Conservation (phyloP, 2,113 vertebrate genomes). For the Chinchilla lanigera region DNA sequence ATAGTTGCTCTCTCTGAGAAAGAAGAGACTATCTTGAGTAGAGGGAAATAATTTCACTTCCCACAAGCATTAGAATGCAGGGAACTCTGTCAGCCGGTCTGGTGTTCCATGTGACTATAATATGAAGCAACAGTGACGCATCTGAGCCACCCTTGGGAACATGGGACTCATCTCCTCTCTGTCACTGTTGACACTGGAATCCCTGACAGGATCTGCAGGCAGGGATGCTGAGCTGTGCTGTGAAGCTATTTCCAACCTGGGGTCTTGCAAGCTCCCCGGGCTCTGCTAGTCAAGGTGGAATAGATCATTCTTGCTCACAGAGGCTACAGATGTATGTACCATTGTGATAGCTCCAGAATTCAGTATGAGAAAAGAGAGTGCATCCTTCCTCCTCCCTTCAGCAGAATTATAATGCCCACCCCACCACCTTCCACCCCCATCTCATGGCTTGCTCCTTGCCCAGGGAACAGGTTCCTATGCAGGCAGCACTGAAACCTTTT, state of each 20-base stretch:
- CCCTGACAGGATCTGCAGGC: background rate
- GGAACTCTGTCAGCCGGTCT: background rate
- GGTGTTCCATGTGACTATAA: background rate
- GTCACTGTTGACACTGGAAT: background rate
- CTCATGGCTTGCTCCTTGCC: background rate
- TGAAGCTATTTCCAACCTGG: background rate
- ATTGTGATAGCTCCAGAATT: background rate
- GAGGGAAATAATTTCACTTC: background rate
- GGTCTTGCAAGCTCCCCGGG: background rate
- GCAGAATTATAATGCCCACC: background rate
- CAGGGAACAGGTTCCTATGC: background rate
- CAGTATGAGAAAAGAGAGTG: background rate
- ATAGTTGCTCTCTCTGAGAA: background rate
- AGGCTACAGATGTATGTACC: background rate
- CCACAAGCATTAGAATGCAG: background rate
- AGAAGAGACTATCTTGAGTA: background rate
- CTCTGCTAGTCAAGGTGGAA: background rate
- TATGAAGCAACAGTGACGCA: background rate
- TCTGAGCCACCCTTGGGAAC: background rate
- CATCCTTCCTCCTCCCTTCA: background rate
- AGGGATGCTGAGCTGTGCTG: background rate
- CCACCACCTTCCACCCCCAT: background rate
- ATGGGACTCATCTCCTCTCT: background rate
- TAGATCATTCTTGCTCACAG: background rate
- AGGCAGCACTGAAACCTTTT: background rate